phyloP scores from a whole-genome alignment of 2,113 vertebrate genomes.

The Xiphophorus maculatus region DNA sequence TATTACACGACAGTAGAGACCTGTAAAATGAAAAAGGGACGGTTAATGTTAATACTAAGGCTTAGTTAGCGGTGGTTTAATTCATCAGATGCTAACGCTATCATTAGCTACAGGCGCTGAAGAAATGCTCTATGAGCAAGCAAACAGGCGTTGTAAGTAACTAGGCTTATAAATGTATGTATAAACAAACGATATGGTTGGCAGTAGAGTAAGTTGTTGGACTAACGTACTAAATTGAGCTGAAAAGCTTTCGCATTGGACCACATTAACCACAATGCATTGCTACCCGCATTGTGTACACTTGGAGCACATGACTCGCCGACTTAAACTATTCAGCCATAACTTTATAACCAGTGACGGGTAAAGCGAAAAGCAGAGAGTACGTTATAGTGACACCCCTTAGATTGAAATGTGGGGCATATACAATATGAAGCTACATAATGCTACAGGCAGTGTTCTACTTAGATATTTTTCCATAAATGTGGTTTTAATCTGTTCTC shows the following conservation, averaged over 20 bases:
- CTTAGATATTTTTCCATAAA: no score
- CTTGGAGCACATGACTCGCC: neutral
- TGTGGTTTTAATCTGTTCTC: no score
- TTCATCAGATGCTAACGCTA: conserved; percentile 65
- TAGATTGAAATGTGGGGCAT: neutral
- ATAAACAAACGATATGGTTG: neutral
- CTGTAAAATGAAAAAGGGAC: neutral
- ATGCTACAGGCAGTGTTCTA: no score
- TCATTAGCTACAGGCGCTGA: conserved; percentile 30
- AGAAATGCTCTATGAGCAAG: neutral
- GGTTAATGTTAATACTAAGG: neutral
- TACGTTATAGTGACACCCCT: neutral
- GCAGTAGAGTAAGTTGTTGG: neutral
- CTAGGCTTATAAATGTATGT: neutral
- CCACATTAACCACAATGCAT: conserved; percentile 53
- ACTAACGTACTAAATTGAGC: conserved; percentile 14
- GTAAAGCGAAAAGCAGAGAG: neutral
- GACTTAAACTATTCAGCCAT: neutral
- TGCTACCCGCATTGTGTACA: conserved; percentile 8
- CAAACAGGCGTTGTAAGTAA: neutral
- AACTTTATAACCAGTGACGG: neutral
- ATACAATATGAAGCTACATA: neutral
- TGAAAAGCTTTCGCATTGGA: conserved; percentile 2
- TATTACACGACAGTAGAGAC: neutral
- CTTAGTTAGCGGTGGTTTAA: conserved; percentile 31